Percentiles rank a stretch among this genome's conserved stretches.
These are phyloP conservation scores for Allophyes oxyacanthae DNA, from an alignment of 2,888 invertebrate genomes.

Conservation along the genomic window DNA sequence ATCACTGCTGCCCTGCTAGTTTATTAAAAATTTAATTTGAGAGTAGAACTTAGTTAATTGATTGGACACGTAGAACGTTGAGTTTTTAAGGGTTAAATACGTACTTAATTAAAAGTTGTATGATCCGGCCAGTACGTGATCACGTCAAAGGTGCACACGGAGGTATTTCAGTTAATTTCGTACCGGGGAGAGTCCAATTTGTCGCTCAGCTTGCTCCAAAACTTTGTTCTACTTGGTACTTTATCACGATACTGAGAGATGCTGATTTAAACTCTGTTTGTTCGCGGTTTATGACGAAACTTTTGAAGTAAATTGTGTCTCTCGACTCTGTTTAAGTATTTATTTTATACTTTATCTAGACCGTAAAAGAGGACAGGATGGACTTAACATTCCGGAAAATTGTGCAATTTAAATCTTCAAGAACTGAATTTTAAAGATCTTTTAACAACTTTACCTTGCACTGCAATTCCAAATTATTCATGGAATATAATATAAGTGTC, in stretches of 20 bases:
- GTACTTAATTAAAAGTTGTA: constrained; percentile 45
- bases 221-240: constrained; percentile 52
- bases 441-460: constrained; percentile 9
- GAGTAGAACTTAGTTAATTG: not conserved
- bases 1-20: too few relatives aligned
- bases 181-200: constrained; percentile 59
- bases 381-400: constrained; percentile 20
- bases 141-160: constrained; percentile 46
- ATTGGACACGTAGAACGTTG: constrained; percentile 6
- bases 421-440: constrained; percentile 13
- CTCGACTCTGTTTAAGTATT: constrained; percentile 42
- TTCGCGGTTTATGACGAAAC: constrained; percentile 65
- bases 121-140: constrained; percentile 46
- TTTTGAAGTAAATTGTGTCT: constrained; percentile 64
- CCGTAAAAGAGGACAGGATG: constrained; percentile 12
- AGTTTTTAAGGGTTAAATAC: constrained; percentile 23
- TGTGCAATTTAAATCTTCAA: constrained; percentile 10
- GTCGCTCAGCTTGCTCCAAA: constrained; percentile 59
- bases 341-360: constrained; percentile 47
- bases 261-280: constrained; percentile 66
- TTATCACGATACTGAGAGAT: constrained; percentile 36
- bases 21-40: not conserved
- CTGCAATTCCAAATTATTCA: constrained; percentile 20
- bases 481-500: constrained; percentile 12
- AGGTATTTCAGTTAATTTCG: constrained; percentile 55